Base-by-base conservation (phyloP, 2,113 vertebrate genomes). In the Odontesthes bonariensis region DNA sequence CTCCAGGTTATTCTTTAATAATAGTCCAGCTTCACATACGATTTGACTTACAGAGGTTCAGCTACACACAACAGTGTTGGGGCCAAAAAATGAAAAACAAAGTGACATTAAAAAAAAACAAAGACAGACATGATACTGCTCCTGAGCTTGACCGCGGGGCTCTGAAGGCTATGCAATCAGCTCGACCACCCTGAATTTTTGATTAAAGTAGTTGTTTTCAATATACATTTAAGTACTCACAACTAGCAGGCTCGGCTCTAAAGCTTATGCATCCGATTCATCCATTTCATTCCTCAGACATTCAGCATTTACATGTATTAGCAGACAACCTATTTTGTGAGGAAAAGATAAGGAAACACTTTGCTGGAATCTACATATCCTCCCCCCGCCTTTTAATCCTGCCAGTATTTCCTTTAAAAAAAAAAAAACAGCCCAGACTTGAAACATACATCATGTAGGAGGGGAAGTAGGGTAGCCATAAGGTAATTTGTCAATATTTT, bases 1-100 rank as follows among this genome's bases (percentile, higher is more conserved):
- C 53, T 13, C 35, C 42, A 5, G 38, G 56, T 16, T 81, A 22
- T 73, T 79, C 69, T 65, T 86, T 84, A 51, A 77, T 74, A 63
- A 22, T 12, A 20, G 53, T 66, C 46, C 60, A 64, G 82, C 42
- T 73, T 73, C 69, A 63, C 57, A 78, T 49, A 75, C 78, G 73
- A 86, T 68, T 55, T 23, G 76, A 72, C 40, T 69, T 60, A 68
- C 47, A 80, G 54, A 58, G 44, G 67, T 16, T 40, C 54, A 56
- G 4, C 27, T 4, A 46, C 20, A 51, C 54, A 4, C 61, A 75
- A 68, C 8, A 59, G 23, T n/a, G 42, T 27, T 13, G 14, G 10
- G 60, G 13, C 32, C 14, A 27, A 62, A 69, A 32, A 13, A n/a
- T 44, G 52, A 20, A 16, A 8, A 49, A 19, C 5, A 4, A 7